phyloP scores from a whole-genome alignment of 2,888 invertebrate genomes.

The Lochmaea capreae region DNA sequence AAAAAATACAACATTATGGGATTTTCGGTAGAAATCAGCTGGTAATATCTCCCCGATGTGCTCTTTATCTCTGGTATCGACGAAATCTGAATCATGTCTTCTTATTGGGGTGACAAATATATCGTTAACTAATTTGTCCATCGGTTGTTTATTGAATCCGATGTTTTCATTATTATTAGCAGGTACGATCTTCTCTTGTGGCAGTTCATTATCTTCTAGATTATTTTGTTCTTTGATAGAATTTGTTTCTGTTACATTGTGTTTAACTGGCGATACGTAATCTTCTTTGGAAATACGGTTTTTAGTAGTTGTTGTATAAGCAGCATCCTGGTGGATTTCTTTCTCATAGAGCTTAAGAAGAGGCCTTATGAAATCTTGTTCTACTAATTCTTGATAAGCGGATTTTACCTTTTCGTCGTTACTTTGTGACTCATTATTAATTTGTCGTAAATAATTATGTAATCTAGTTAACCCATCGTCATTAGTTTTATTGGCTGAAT shows the following conservation, averaged over 20 bases:
- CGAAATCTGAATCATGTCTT: constrained; percentile 53
- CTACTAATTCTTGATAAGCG: constrained; percentile 59
- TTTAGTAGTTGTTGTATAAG: constrained; percentile 49
- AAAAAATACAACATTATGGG: neutral
- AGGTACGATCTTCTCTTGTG: too few relatives aligned
- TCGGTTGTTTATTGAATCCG: constrained; percentile 1
- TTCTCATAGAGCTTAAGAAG: constrained; percentile 59
- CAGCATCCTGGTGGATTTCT: constrained; percentile 51
- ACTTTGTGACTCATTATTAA: constrained; percentile 49
- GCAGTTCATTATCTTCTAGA: neutral
- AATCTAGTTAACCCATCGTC: constrained; percentile 48
- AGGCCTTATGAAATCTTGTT: constrained; percentile 62
- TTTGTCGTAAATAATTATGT: constrained; percentile 54
- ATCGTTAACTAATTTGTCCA: constrained; percentile 16
- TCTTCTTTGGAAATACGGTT: constrained; percentile 59
- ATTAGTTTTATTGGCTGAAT: constrained; percentile 12
- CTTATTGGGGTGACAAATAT: constrained; percentile 31
- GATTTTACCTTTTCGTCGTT: constrained; percentile 54
- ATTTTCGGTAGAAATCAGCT: constrained; percentile 51
- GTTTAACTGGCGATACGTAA: constrained; percentile 47
- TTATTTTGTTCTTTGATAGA: constrained; percentile 3
- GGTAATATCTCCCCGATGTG: constrained; percentile 65
- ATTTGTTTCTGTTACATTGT: constrained; percentile 5
- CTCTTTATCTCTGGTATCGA: constrained; percentile 56
- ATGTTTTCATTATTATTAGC: too few relatives aligned